A percentile compares a stretch with the other conserved stretches of the same genome.
Evolutionary conservation across 2,888 invertebrate genomes (phyloP).

Genomic region (Liodrosophila aerea): DNA sequence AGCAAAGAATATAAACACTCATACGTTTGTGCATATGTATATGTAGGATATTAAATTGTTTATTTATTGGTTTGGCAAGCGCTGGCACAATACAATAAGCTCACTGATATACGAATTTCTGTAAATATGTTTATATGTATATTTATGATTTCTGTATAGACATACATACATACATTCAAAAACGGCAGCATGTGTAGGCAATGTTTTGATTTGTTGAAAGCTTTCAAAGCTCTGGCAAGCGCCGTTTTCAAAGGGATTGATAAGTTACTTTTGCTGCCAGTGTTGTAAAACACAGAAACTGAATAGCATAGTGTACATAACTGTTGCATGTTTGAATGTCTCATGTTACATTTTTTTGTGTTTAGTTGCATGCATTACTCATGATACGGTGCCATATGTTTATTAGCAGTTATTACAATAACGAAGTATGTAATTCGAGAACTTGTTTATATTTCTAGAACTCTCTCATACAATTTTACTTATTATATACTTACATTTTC

Average conservation of each 20-base stretch:
- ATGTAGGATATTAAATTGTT: slow-evolving; percentile 11
- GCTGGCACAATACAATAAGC: not conserved
- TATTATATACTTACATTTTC: not conserved
- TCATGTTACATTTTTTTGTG: no score
- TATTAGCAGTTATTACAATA: no score
- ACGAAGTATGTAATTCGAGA: no score
- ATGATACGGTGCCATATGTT: no score
- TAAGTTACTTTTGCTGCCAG: not conserved
- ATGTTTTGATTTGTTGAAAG: slow-evolving; percentile 1
- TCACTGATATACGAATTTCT: not conserved
- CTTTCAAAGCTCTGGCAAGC: slow-evolving; percentile 25
- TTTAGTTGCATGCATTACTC: no score
- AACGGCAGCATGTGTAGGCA: slow-evolving; percentile 1
- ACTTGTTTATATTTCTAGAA: not conserved
- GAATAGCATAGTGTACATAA: no score
- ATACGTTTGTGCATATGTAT: not conserved
- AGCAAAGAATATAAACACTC: slow-evolving; percentile 9
- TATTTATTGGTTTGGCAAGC: slow-evolving; percentile 16
- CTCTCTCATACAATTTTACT: not conserved
- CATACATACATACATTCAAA: slow-evolving; percentile 2
- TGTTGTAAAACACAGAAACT: not conserved
- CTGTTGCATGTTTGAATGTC: no score
- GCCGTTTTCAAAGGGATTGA: slow-evolving; percentile 20
- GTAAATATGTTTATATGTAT: not conserved
- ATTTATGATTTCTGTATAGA: slow-evolving; percentile 1